These are phyloP conservation scores for Aporrectodea caliginosa DNA, from an alignment of 1,140 invertebrate species.

Conservation along the genomic window DNA sequence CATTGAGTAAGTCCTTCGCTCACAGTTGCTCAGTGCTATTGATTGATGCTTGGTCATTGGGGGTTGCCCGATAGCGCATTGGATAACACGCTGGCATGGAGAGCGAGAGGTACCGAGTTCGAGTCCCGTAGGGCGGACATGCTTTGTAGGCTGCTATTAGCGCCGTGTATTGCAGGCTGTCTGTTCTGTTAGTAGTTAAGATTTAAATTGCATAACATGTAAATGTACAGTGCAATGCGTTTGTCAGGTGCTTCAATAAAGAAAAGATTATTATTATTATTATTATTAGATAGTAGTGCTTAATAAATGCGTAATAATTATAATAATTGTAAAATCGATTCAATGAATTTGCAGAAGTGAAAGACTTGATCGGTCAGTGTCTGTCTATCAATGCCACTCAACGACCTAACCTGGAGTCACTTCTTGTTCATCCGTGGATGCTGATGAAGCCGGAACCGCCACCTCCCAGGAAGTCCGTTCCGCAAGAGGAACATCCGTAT, in stretches of 20 bases:
- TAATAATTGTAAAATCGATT: neutral
- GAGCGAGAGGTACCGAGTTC: no score
- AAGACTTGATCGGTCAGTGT: conserved; percentile 63
- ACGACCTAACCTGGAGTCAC: conserved; percentile 60
- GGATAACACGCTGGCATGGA: no score
- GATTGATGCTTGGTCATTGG: no score
- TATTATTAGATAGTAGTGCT: neutral
- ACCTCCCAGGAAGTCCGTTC: neutral
- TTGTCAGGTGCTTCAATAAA: neutral
- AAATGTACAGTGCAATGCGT: neutral
- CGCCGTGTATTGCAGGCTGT: no score
- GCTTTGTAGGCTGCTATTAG: no score
- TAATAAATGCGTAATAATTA: conserved; percentile 7
- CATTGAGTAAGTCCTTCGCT: no score
- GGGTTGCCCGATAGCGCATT: no score
- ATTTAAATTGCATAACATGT: neutral
- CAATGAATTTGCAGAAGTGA: conserved; percentile 55
- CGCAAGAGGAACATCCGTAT: neutral
- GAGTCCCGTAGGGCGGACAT: no score
- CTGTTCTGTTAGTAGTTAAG: neutral
- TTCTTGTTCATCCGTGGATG: conserved; percentile 63
- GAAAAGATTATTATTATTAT: neutral
- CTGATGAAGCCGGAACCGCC: neutral
- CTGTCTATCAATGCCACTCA: conserved; percentile 59
- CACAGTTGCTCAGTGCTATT: no score